Evolutionary conservation across 2,797 vertebrate species (phyloP).

Genomic region (Parambassis ranga): DNA sequence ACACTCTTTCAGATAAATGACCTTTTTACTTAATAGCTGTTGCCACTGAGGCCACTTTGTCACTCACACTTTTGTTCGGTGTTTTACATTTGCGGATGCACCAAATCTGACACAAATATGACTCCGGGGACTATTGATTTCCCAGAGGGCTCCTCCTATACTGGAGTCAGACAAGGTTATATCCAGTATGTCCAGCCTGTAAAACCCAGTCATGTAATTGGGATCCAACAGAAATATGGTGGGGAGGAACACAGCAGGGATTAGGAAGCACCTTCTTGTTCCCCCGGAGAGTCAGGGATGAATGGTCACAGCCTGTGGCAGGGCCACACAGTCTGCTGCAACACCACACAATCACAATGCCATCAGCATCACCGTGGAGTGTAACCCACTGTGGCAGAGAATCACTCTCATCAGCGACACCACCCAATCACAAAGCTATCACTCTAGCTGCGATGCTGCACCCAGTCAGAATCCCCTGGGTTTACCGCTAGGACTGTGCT

Average conservation of each 20-base stretch:
- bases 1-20: constrained; percentile 29
- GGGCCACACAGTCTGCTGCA: constrained; percentile 50
- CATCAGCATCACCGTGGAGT: constrained; percentile 61
- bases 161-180: constrained; percentile 21
- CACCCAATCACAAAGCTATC: constrained; percentile 78
- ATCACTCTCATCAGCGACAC: constrained; percentile 72
- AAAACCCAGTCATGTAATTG: constrained; percentile 55
- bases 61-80: constrained; percentile 10
- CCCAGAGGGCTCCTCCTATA: constrained; percentile 30
- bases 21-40: constrained; percentile 28
- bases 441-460: constrained; percentile 50
- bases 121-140: constrained; percentile 11
- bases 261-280: constrained; percentile 65
- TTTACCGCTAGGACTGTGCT: constrained; percentile 22
- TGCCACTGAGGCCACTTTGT: constrained; percentile 8
- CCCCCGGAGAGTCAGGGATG: constrained; percentile 62
- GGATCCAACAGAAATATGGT: constrained; percentile 47
- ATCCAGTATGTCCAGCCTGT: constrained; percentile 39
- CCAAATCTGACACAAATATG: constrained; percentile 27
- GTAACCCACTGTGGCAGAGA: constrained; percentile 68
- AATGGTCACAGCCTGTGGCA: constrained; percentile 59
- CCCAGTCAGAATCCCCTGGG: constrained; percentile 49
- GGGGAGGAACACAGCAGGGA: constrained; percentile 49
- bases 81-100: constrained; percentile 39
- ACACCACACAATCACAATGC: constrained; percentile 67